Percentiles rank a stretch among this genome's conserved stretches.
phyloP scores from a whole-genome alignment of 2,888 invertebrate species.

The Mesopsocus fuscifrons region DNA sequence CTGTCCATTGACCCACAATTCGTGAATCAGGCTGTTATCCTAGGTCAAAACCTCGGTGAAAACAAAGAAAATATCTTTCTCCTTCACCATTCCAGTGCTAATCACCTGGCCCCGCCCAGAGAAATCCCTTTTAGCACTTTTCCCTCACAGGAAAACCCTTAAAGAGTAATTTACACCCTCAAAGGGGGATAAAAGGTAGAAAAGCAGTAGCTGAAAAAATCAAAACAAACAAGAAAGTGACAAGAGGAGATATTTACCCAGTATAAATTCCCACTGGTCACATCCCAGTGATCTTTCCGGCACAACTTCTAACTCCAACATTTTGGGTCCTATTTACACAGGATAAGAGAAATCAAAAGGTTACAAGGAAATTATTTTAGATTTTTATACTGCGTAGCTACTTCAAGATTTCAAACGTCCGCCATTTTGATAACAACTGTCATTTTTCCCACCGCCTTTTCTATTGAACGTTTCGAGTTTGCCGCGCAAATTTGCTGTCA shows the following conservation, averaged over 20 bases:
- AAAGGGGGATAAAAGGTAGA: background rate
- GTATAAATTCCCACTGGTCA: slow-evolving; percentile 94
- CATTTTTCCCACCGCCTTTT: slow-evolving; percentile 22
- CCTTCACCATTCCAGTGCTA: too few relatives aligned
- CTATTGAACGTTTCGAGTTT: background rate
- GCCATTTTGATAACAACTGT: slow-evolving; percentile 25
- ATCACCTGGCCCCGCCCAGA: too few relatives aligned
- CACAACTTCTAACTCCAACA: slow-evolving; percentile 93
- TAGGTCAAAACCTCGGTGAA: background rate
- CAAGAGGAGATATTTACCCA: slow-evolving; percentile 37
- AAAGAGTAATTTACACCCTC: background rate
- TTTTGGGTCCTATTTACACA: slow-evolving; percentile 24
- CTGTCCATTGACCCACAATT: slow-evolving; percentile 4
- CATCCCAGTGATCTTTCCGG: slow-evolving; percentile 90
- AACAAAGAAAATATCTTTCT: slow-evolving; percentile 4
- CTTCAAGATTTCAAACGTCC: slow-evolving; percentile 21
- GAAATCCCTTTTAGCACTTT: background rate
- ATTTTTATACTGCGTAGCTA: slow-evolving; percentile 22
- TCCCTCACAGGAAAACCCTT: background rate
- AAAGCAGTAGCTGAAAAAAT: slow-evolving; percentile 1
- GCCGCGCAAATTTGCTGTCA: too few relatives aligned
- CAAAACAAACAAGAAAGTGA: slow-evolving; percentile 13
- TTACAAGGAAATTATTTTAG: slow-evolving; percentile 17
- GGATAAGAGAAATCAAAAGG: slow-evolving; percentile 18
- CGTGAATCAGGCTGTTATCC: background rate